These are phyloP conservation scores for Apamea anceps DNA, from an alignment of 2,888 invertebrate genomes.

Conservation along the genomic window DNA sequence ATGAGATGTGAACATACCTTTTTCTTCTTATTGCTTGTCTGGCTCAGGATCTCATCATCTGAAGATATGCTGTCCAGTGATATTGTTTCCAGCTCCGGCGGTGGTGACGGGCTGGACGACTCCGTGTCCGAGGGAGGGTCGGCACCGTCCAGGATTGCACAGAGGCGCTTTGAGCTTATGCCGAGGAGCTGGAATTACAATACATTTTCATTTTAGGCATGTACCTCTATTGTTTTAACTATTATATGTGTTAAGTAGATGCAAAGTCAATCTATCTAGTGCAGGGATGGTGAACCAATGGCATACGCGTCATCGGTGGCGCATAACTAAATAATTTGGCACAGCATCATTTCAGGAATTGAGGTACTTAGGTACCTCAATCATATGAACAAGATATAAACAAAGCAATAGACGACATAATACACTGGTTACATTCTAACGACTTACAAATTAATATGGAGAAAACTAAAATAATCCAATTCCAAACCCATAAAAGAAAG, in stretches of 20 bases:
- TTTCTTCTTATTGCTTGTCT: constrained; percentile 75
- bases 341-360: too few relatives aligned
- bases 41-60: constrained; percentile 84
- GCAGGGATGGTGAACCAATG: too few relatives aligned
- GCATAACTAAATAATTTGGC: too few relatives aligned
- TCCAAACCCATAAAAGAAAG: too few relatives aligned
- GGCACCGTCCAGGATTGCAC: constrained; percentile 88
- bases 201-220: neutral
- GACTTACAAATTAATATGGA: too few relatives aligned
- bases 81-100: constrained; percentile 88
- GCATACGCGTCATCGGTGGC: too few relatives aligned
- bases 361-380: too few relatives aligned
- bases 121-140: constrained; percentile 87
- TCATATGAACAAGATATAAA: too few relatives aligned
- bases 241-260: neutral
- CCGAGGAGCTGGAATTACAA: constrained; percentile 84
- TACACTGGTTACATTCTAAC: too few relatives aligned
- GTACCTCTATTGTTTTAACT: neutral
- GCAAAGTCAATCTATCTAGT: neutral
- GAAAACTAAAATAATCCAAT: too few relatives aligned
- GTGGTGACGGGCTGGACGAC: constrained; percentile 79
- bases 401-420: too few relatives aligned
- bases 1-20: constrained; percentile 71
- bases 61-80: constrained; percentile 92
- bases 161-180: constrained; percentile 91